Base-by-base conservation (phyloP, 2,113 vertebrate species). In the Pao palembangensis region DNA sequence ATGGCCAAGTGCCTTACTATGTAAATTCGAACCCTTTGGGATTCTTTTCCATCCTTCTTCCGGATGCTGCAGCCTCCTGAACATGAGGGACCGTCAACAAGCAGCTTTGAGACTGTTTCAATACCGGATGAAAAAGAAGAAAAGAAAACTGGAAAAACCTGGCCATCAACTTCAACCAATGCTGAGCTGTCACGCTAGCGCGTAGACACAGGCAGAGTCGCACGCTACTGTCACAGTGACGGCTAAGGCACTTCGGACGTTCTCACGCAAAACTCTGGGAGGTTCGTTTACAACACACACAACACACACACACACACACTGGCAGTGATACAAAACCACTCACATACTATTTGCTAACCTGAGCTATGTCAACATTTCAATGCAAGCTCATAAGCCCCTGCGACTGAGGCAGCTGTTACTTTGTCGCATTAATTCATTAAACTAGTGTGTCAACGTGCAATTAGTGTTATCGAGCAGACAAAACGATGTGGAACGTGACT, bases 131-230 rank as follows among this genome's bases (percentile, higher is more conserved):
- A 72, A 70, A 78, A 78, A 70, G 61, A 68, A 21, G 20, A 70
- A 21, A 34, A 59, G 76, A 82, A 87, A 91, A 90, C 90, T 89
- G 89, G 90, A 90, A 92, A 91, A 91, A 91, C 91, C 90, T 88
- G 91, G 87, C 80, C 76, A 84, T 89, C 91, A 90, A 85, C 89
- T 77, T 62, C 63, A 84, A 69, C 76, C 69, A 85, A 12, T 58
- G 76, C 75, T 59, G 65, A 78, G 83, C 89, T 92, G 83, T 90
- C 91, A 92, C 91, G 91, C 91, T 88, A 91, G 83, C 80, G 51
- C 67, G 49, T 66, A 85, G 75, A 76, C 77, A 82, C 68, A 84
- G 79, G 78, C 81, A 69, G 69, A 75, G 85, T 91, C 86, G 70
- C 91, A 91, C 90, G 90, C 88, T 81, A 91, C 85, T 82, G 83